These are phyloP conservation scores for Rapana venosa DNA, from an alignment of 2,888 invertebrate species.

Conservation along the genomic window DNA sequence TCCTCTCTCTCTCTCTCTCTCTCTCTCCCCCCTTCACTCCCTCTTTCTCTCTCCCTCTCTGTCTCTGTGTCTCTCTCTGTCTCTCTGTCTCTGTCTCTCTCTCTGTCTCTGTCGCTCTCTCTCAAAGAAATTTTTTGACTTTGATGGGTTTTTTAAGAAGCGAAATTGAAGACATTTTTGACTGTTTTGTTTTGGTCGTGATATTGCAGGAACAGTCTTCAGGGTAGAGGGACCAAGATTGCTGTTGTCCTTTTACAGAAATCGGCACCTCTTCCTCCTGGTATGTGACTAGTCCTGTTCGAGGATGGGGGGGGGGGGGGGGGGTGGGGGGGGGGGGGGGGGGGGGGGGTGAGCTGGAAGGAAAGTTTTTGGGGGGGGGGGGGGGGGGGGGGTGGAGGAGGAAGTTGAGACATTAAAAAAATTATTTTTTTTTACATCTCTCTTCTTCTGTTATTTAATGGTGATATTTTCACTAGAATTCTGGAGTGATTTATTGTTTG, in stretches of 20 bases:
- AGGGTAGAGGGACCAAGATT: slow-evolving; percentile 81
- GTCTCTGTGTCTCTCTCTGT: background rate
- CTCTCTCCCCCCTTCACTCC: too few species aligned
- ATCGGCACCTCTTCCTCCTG: slow-evolving; percentile 84
- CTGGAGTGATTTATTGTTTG: too few species aligned
- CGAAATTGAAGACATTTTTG: background rate
- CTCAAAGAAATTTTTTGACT: background rate
- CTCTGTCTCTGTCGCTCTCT: slow-evolving; percentile 6
- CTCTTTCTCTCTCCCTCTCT: background rate
- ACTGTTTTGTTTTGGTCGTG: background rate
- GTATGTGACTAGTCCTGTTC: slow-evolving; percentile 52
- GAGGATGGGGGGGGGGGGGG: too few species aligned
- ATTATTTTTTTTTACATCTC: too few species aligned
- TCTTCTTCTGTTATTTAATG: too few species aligned
- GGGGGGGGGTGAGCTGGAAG: too few species aligned
- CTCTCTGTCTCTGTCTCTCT: background rate
- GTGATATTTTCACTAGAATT: too few species aligned
- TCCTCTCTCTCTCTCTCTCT: background rate
- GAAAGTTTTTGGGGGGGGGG: too few species aligned
- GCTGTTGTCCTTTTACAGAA: slow-evolving; percentile 93
- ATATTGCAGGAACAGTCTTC: slow-evolving; percentile 73
- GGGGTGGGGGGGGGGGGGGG: too few species aligned
- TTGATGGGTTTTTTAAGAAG: background rate
- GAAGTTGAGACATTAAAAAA: too few species aligned
- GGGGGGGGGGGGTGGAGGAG: too few species aligned